These are phyloP conservation scores for Junonia oenone DNA, from an alignment of 2,888 invertebrate species.

Conservation along the genomic window DNA sequence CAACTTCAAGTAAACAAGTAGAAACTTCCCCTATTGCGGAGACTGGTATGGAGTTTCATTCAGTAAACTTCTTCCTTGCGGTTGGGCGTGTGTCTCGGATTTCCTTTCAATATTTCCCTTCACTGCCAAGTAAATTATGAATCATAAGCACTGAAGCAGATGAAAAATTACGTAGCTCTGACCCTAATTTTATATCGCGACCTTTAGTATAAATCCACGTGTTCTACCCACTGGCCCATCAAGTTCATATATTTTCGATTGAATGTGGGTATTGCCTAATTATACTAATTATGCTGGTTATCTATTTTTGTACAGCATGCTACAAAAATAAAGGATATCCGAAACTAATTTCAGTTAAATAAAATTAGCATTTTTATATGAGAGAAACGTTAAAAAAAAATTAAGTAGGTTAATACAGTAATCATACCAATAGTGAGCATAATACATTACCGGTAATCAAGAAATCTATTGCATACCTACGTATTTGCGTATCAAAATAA, in stretches of 20 bases:
- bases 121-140: neutral
- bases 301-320: constrained; percentile 4
- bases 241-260: neutral
- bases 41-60: neutral
- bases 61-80: neutral
- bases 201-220: neutral
- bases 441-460: neutral
- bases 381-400: neutral
- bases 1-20: neutral
- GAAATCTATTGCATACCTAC: neutral
- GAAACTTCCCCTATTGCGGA: neutral
- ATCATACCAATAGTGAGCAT: neutral
- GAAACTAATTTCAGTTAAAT: constrained; percentile 11
- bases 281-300: constrained; percentile 2
- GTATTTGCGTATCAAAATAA: neutral
- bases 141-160: neutral
- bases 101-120: neutral
- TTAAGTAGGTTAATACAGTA: neutral
- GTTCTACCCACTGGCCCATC: neutral
- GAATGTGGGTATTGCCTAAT: constrained; percentile 2
- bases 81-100: neutral
- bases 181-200: neutral
- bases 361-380: neutral
- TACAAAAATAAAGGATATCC: constrained; percentile 22
- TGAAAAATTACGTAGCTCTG: neutral